Percentiles rank a stretch among this genome's conserved stretches.
Evolutionary conservation across 2,113 vertebrate species (phyloP).

Genomic region (Poecile atricapillus): DNA sequence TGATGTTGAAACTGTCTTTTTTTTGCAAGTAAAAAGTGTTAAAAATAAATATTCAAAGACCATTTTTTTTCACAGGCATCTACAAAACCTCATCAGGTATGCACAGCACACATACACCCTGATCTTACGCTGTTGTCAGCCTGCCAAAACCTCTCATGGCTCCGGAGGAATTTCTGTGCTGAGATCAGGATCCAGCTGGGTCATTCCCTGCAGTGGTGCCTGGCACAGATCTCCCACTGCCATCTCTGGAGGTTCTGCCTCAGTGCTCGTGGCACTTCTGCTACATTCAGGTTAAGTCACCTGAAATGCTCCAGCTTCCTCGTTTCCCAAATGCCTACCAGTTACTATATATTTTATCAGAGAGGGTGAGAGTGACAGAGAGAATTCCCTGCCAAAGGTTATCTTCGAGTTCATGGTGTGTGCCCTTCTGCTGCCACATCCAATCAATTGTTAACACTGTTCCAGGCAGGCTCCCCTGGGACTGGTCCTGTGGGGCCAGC

Average conservation of each 20-base stretch:
- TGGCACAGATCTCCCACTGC: not conserved
- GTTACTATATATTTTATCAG: slow-evolving; percentile 57
- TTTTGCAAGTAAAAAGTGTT: not conserved
- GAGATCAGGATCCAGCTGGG: not conserved
- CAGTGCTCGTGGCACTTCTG: not conserved
- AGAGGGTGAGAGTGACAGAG: slow-evolving; percentile 19
- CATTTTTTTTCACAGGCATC: not conserved
- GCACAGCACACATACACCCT: slow-evolving; percentile 30
- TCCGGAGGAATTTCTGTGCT: slow-evolving; percentile 4
- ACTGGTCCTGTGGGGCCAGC: not conserved
- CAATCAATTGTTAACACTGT: not conserved
- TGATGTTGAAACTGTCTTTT: not conserved
- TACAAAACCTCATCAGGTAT: slow-evolving; percentile 51
- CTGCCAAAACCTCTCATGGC: not conserved
- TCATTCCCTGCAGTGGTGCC: not conserved
- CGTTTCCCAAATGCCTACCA: slow-evolving; percentile 45
- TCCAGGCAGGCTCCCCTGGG: not conserved
- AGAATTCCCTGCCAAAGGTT: slow-evolving; percentile 57
- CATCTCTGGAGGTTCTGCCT: not conserved
- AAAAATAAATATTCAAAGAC: not conserved
- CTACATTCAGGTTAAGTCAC: slow-evolving; percentile 60
- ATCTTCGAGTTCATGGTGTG: slow-evolving; percentile 52
- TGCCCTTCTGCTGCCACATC: not conserved
- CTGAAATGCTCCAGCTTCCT: slow-evolving; percentile 56
- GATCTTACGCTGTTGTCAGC: not conserved